phyloP scores from a whole-genome alignment of 1,140 invertebrate genomes.

The Danaus melanippus region DNA sequence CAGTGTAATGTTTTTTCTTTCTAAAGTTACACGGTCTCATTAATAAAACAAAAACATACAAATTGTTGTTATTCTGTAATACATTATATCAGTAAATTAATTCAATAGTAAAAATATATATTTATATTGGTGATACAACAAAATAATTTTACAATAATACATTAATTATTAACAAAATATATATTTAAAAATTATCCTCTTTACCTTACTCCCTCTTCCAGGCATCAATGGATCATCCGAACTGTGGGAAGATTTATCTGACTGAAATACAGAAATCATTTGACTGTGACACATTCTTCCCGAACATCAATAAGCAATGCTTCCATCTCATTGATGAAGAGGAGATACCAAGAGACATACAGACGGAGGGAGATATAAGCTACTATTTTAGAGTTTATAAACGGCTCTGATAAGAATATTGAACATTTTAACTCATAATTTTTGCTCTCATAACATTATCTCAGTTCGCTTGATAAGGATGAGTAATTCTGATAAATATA shows the following conservation, averaged over 20 bases:
- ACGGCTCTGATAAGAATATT: constrained; percentile 45
- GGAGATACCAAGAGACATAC: constrained; percentile 77
- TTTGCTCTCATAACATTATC: too few species aligned
- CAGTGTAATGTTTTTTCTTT: too few species aligned
- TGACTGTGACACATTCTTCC: constrained; percentile 92
- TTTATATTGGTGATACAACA: too few species aligned
- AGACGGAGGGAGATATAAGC: constrained; percentile 81
- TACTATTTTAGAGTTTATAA: constrained; percentile 85
- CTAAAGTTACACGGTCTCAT: too few species aligned
- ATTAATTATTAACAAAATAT: not conserved
- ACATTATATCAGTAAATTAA: too few species aligned
- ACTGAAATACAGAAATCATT: constrained; percentile 86
- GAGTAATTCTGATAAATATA: too few species aligned
- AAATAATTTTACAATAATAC: too few species aligned
- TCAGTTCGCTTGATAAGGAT: too few species aligned
- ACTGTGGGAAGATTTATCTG: constrained; percentile 86
- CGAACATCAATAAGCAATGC: constrained; percentile 75
- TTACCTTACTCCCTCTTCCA: constrained; percentile 49
- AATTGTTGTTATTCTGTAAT: too few species aligned
- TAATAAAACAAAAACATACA: too few species aligned
- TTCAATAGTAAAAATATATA: not conserved
- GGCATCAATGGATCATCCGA: constrained; percentile 80
- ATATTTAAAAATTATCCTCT: not conserved
- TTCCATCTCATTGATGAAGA: constrained; percentile 72
- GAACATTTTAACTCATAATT: too few species aligned